These are phyloP conservation scores for Diabrotica undecimpunctata DNA, from an alignment of 1,140 invertebrate genomes.

Conservation along the genomic window DNA sequence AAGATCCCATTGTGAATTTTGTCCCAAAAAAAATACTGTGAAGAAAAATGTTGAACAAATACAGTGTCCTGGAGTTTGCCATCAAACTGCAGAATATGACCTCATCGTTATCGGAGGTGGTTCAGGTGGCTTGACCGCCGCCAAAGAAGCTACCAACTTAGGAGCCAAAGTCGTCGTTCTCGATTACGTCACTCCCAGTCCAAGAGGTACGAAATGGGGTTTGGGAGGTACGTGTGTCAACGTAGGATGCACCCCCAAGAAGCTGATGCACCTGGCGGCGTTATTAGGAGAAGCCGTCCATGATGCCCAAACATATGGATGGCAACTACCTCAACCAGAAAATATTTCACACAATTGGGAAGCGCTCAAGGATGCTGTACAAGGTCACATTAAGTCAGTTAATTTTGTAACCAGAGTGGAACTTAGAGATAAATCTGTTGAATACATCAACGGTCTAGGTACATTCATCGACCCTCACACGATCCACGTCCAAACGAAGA, in stretches of 20 bases:
- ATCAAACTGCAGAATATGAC: conserved; percentile 66
- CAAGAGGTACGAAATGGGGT: conserved; percentile 82
- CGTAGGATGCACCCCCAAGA: conserved; percentile 97
- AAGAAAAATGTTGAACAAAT: no score
- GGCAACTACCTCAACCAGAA: conserved; percentile 67
- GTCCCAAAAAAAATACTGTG: no score
- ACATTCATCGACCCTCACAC: conserved; percentile 81
- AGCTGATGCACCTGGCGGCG: conserved; percentile 93
- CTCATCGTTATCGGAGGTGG: conserved; percentile 93
- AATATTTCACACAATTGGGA: conserved; percentile 70
- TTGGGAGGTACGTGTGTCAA: conserved; percentile 96
- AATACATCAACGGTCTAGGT: conserved; percentile 88
- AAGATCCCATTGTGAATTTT: no score
- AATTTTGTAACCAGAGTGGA: conserved; percentile 90
- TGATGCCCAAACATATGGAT: conserved; percentile 76
- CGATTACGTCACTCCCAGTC: conserved; percentile 88
- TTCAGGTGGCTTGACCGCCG: conserved; percentile 88
- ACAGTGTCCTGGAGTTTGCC: no score
- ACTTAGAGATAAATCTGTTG: conserved; percentile 83
- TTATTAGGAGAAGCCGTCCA: conserved; percentile 78
- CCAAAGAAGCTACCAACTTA: conserved; percentile 81
- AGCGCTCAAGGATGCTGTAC: conserved; percentile 66
- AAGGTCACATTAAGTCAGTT: conserved; percentile 85
- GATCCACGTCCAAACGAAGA: conserved; percentile 70
- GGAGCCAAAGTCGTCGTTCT: conserved; percentile 91